Conservation (phyloP, 2,797 vertebrate species). For the Hozukius guyotensis region DNA sequence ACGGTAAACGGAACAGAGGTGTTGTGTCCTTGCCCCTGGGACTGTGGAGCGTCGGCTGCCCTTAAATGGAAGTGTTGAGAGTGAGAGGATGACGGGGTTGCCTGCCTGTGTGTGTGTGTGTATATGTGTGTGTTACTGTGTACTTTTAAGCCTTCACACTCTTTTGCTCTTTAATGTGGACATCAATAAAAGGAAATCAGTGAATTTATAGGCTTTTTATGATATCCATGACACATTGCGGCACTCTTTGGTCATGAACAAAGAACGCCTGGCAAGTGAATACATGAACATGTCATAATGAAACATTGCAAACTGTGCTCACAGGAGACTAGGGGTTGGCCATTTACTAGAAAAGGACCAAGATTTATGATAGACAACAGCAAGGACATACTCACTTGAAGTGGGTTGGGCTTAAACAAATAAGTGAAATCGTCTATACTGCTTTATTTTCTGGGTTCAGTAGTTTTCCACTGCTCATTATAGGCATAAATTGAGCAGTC, state of each 20-base stretch:
- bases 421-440: not conserved
- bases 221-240: not conserved
- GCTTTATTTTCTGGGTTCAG: not conserved
- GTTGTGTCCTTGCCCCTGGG: constrained; percentile 33
- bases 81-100: constrained; percentile 21
- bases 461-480: not conserved
- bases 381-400: not conserved
- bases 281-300: constrained; percentile 14
- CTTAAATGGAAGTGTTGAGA: constrained; percentile 73
- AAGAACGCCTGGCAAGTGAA: not conserved
- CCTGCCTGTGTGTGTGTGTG: not conserved
- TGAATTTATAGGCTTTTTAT: not conserved
- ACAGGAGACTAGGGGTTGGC: not conserved
- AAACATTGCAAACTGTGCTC: constrained; percentile 26
- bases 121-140: constrained; percentile 3
- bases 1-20: constrained; percentile 51
- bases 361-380: constrained; percentile 14
- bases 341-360: constrained; percentile 5
- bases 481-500: not conserved
- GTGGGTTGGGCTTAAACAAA: not conserved
- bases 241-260: not conserved
- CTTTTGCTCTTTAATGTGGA: constrained; percentile 4
- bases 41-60: constrained; percentile 38
- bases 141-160: not conserved
- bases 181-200: not conserved